Evolutionary conservation across 30 jellyfish, hydroid and myxozoan species (phyloP), one percentile per base, ranked within the genome.

Genomic region (Phacellophora camtschatica): DNA sequence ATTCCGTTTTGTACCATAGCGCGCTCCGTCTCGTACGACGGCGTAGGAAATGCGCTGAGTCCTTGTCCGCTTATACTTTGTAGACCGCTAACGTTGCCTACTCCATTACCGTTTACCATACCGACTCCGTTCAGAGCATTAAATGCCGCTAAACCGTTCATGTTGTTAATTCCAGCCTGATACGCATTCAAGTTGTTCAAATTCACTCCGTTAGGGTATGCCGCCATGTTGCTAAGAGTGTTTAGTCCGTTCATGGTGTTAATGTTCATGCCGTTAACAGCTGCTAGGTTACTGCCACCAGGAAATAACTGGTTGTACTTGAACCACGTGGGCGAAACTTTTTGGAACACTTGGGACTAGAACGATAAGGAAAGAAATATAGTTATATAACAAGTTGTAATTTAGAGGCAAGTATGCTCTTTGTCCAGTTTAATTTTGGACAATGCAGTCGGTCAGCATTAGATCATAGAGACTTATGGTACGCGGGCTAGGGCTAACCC

Each of bases 241-340:
- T 71, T 85, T 66, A 91, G 74, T 23, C 96, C 96, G 45, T 91
- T 91, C 42, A 91, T 78, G 37, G 95, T 90, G 67, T 91, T 91
- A 62, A 91, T 78, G 51, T 95, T 94, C 96, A 91, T 83, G 1
- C 95, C 92, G 84, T 85, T 91, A 48, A 84, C 98, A 34, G 96
- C 90, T 20, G 95, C 94, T 41, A 91, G 49, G 80, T 70, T 83
- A 16, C 90, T 81, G 16, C 88, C 88, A 0, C 93, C 90, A 13
- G 96, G 98, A 75, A 91, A 91, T 3, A 91, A 87, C 37, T 74
- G 89, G 87, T 77, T 85, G 77, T 91, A 91, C 66, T 91, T 91
- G 79, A 85, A 91, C 98, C 98, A 91, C 23, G 98, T 84, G 4
- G 98, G 98, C 5, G 98, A 91, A 18, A 91, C 95, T 77, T 91